A percentile compares a stretch with the other conserved stretches of the same genome.
phyloP scores from a whole-genome alignment of 2,888 invertebrate genomes.

The Polyommatus icarus region DNA sequence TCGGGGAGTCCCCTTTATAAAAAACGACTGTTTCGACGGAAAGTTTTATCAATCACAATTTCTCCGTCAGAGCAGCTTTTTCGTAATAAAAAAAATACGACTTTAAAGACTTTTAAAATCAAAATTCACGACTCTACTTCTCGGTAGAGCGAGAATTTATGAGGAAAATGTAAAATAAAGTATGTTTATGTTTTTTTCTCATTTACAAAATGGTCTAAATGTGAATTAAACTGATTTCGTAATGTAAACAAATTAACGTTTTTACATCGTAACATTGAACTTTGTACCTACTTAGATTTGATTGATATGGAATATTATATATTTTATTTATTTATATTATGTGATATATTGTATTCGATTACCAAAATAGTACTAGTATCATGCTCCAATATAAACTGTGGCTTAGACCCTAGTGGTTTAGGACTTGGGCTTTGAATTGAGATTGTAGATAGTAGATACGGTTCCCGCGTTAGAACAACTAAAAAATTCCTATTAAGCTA shows the following conservation, averaged over 20 bases:
- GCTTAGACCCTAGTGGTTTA: too few relatives aligned
- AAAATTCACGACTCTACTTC: not conserved
- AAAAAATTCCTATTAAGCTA: too few relatives aligned
- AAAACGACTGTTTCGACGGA: not conserved
- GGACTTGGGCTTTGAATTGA: too few relatives aligned
- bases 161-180: not conserved
- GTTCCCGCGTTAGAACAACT: too few relatives aligned
- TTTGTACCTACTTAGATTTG: not conserved
- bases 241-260: not conserved
- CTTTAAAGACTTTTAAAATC: not conserved
- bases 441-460: too few relatives aligned
- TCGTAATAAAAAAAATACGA: not conserved
- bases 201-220: not conserved
- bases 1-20: not conserved
- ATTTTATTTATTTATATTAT: too few relatives aligned
- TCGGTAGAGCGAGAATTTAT: not conserved
- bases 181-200: not conserved
- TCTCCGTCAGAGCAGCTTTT: not conserved
- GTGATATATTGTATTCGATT: too few relatives aligned
- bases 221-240: not conserved
- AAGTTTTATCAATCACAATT: slow-evolving; percentile 2
- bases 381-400: too few relatives aligned
- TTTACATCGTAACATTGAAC: not conserved
- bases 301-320: not conserved
- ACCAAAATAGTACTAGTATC: too few relatives aligned